phyloP scores from a whole-genome alignment of 2,797 vertebrate genomes.

The Scomberomorus guttatus region DNA sequence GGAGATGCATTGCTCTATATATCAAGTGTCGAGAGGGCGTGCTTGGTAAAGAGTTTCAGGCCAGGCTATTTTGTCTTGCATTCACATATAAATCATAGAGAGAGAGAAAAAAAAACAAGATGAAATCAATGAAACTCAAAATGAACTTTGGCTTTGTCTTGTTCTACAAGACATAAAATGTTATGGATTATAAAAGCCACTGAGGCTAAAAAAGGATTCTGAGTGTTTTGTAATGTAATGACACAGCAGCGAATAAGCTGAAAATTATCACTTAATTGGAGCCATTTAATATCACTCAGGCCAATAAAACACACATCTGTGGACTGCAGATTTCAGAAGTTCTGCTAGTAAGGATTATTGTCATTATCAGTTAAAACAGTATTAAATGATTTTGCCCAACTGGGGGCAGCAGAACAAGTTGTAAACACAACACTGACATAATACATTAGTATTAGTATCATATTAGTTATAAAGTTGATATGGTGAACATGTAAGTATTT shows the following conservation, averaged over 20 bases:
- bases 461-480: no score
- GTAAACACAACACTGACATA: conserved; percentile 6
- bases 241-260: not conserved
- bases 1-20: conserved; percentile 69
- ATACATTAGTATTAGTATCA: no score
- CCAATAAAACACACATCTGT: not conserved
- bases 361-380: not conserved
- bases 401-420: no score
- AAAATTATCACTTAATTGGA: not conserved
- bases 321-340: not conserved
- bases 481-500: not conserved
- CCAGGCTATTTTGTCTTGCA: conserved; percentile 47
- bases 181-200: not conserved
- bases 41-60: conserved; percentile 47
- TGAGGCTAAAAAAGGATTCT: not conserved
- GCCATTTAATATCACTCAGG: not conserved
- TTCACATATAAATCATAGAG: conserved; percentile 66
- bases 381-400: not conserved
- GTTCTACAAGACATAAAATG: conserved; percentile 26
- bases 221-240: conserved; percentile 5
- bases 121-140: conserved; percentile 65
- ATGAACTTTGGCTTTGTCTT: conserved; percentile 67
- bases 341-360: not conserved
- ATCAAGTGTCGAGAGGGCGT: conserved; percentile 65
- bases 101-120: conserved; percentile 27